phyloP scores from a whole-genome alignment of 2,113 vertebrate genomes.

The Ochotona curzoniae region DNA sequence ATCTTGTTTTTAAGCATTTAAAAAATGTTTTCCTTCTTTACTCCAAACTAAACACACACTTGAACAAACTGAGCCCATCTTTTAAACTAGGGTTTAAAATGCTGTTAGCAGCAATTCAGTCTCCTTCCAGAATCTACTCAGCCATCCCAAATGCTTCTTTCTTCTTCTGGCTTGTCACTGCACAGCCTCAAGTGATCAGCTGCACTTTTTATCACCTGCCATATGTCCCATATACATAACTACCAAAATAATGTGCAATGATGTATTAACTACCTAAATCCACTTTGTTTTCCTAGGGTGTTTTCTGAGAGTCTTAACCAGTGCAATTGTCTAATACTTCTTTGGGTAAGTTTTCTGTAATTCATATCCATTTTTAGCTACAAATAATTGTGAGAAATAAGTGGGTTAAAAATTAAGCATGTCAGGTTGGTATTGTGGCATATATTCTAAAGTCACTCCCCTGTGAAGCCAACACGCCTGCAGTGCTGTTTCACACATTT shows the following conservation, averaged over 20 bases:
- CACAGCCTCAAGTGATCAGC: background rate
- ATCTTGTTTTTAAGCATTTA: background rate
- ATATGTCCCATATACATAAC: background rate
- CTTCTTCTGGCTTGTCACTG: no score
- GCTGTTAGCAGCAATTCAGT: no score
- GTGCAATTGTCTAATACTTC: background rate
- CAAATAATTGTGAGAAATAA: background rate
- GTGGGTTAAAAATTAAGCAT: background rate
- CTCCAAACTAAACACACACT: background rate
- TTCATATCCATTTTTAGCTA: background rate
- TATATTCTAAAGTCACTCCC: no score
- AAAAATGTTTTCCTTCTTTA: background rate
- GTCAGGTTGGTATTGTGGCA: no score
- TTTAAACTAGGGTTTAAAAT: no score
- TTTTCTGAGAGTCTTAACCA: background rate
- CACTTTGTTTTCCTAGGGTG: background rate
- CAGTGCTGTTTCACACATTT: no score
- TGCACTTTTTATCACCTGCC: background rate
- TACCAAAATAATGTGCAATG: background rate
- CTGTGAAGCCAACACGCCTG: no score
- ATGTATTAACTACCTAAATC: background rate
- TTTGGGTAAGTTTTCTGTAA: background rate
- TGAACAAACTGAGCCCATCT: no score
- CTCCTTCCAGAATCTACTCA: no score
- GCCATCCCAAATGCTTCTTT: no score